phyloP scores from a whole-genome alignment of 2,113 vertebrate genomes.

The Gymnorhina tibicen region DNA sequence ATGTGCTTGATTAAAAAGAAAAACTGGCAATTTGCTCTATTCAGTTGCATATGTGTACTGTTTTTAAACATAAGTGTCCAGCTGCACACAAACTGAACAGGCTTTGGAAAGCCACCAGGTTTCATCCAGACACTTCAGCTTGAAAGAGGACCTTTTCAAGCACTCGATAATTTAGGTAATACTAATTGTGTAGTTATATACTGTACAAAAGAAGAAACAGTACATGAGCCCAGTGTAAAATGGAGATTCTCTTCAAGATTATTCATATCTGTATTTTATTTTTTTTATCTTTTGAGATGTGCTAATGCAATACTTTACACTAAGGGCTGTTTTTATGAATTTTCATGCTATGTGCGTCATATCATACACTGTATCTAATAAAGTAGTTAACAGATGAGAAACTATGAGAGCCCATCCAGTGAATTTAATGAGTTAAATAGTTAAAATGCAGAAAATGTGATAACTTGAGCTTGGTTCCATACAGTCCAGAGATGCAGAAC shows the following conservation, averaged over 20 bases:
- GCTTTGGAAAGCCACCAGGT: neutral
- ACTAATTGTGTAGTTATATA: neutral
- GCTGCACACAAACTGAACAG: neutral
- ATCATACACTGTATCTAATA: neutral
- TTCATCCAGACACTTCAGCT: neutral
- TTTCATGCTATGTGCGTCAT: neutral
- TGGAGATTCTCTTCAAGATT: neutral
- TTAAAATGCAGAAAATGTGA: neutral
- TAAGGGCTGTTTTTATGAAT: neutral
- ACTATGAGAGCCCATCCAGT: neutral
- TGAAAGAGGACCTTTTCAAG: neutral
- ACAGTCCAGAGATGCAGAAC: neutral
- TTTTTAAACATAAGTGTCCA: neutral
- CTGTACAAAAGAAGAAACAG: neutral
- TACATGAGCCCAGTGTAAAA: neutral
- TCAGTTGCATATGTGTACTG: neutral
- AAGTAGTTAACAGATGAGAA: conserved; percentile 14
- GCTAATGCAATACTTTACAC: neutral
- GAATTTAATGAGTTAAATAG: conserved; percentile 8
- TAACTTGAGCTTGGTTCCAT: neutral
- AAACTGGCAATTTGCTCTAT: neutral
- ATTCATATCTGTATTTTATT: neutral
- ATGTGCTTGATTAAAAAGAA: neutral
- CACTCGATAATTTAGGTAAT: neutral
- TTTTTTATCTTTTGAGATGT: neutral